A percentile compares a stretch with the other conserved stretches of the same genome.
Conservation (phyloP, 2,888 invertebrate genomes). For the Nesidiocoris tenuis region DNA sequence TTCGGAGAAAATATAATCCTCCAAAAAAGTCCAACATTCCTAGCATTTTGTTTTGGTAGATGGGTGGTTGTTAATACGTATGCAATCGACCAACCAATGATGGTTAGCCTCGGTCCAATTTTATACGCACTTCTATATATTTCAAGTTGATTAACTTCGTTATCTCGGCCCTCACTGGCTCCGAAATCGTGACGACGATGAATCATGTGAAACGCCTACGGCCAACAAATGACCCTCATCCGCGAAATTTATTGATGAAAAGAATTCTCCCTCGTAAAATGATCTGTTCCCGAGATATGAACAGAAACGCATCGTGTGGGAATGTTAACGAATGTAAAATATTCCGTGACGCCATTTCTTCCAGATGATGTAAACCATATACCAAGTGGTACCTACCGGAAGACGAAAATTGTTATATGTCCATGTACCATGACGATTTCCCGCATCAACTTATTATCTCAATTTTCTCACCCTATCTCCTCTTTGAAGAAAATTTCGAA, state of each 20-base stretch:
- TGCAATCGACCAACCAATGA: too few relatives aligned
- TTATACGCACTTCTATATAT: too few relatives aligned
- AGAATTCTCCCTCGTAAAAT: background rate
- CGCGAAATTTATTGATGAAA: background rate
- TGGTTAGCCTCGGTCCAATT: too few relatives aligned
- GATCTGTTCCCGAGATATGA: background rate
- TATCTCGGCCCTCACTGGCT: background rate
- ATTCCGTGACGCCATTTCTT: background rate
- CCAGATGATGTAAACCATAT: background rate
- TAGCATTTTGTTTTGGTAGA: too few relatives aligned
- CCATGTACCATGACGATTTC: background rate
- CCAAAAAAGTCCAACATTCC: too few relatives aligned
- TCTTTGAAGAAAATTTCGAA: too few relatives aligned
- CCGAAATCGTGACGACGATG: slow-evolving; percentile 8
- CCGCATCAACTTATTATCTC: too few relatives aligned
- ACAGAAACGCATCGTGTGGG: background rate
- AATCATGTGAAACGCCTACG: slow-evolving; percentile 3
- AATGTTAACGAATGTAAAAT: background rate
- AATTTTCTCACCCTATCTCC: too few relatives aligned
- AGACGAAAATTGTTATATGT: too few relatives aligned
- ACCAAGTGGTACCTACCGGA: too few relatives aligned
- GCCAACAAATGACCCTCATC: background rate
- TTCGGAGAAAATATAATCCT: too few relatives aligned
- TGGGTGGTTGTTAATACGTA: too few relatives aligned
- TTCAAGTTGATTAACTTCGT: background rate